Conservation (phyloP, 2,888 invertebrate genomes). For the Chrysolina americana region DNA sequence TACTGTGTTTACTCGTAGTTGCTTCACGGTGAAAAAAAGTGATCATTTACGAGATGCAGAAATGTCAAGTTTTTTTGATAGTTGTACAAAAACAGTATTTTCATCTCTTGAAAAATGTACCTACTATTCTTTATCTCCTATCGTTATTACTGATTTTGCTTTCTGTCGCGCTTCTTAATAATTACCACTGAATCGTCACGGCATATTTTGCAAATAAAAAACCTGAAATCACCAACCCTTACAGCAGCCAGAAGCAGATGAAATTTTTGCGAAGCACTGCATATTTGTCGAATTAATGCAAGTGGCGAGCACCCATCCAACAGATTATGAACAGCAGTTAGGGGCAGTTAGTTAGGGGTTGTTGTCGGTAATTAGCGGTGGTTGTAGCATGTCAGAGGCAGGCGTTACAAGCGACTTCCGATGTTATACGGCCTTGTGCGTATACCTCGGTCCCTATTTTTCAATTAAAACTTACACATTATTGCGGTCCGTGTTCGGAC, state of each 20-base stretch:
- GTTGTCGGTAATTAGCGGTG: slow-evolving; percentile 59
- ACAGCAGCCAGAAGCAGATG: background rate
- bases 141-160: no score
- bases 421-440: slow-evolving; percentile 59
- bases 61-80: no score
- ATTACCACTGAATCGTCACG: no score
- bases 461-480: slow-evolving; percentile 53
- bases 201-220: no score
- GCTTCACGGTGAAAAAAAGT: no score
- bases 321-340: slow-evolving; percentile 57
- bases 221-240: background rate
- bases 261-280: background rate
- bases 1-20: no score
- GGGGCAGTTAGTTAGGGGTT: slow-evolving; percentile 58
- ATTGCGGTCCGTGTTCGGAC: slow-evolving; percentile 47
- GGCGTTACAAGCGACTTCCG: slow-evolving; percentile 62
- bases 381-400: slow-evolving; percentile 61
- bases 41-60: no score
- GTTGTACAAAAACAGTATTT: no score
- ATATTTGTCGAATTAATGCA: background rate
- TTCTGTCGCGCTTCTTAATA: no score
- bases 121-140: no score
- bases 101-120: no score
- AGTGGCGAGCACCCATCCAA: slow-evolving; percentile 17
- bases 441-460: slow-evolving; percentile 45